Percentiles rank a stretch among this genome's conserved stretches.
phyloP scores from a whole-genome alignment of 2,888 invertebrate species.

The Tanypteryx hageni region DNA sequence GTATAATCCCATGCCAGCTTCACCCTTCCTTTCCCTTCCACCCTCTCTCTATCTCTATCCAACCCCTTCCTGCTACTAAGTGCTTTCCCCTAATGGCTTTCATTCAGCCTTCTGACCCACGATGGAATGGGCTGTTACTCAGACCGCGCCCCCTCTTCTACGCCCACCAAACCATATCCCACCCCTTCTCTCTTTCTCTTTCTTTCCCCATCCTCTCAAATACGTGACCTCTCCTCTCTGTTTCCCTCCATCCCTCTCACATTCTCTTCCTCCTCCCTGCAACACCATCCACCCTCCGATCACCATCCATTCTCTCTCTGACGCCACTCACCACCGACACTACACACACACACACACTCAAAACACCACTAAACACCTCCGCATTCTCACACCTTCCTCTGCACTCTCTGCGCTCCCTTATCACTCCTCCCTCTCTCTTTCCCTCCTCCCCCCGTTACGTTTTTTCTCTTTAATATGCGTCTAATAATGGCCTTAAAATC shows the following conservation, averaged over 20 bases:
- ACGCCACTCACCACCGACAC: too few relatives aligned
- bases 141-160: not conserved
- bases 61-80: slow-evolving; percentile 33
- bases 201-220: not conserved
- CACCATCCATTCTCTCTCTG: not conserved
- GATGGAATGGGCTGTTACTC: slow-evolving; percentile 44
- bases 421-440: too few relatives aligned
- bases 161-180: not conserved
- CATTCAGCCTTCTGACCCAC: slow-evolving; percentile 41
- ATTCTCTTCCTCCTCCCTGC: not conserved
- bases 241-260: not conserved
- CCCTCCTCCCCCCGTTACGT: too few relatives aligned
- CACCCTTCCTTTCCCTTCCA: not conserved
- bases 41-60: not conserved
- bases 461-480: too few relatives aligned
- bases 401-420: too few relatives aligned
- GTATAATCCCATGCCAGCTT: not conserved
- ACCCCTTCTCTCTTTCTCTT: not conserved
- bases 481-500: slow-evolving; percentile 20
- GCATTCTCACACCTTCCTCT: too few relatives aligned
- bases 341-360: too few relatives aligned
- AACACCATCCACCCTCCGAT: not conserved
- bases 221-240: not conserved
- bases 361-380: too few relatives aligned
- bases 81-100: slow-evolving; percentile 59